A percentile compares a stretch with the other conserved stretches of the same genome.
phyloP scores from a whole-genome alignment of 2,888 invertebrate species.

The Aproaerema taeniolella region DNA sequence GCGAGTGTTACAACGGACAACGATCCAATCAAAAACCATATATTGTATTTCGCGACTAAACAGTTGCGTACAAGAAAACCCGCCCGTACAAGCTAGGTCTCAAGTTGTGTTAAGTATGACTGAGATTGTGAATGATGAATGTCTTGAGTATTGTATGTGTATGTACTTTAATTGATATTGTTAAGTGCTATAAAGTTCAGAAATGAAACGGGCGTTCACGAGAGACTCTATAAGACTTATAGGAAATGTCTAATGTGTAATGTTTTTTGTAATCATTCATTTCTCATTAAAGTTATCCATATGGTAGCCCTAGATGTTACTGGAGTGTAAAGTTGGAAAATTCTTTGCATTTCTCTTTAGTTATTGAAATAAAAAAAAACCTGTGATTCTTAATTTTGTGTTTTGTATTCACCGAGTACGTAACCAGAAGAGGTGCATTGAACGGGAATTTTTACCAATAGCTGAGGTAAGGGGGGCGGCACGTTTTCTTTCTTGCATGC shows the following conservation, averaged over 20 bases:
- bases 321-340: constrained; percentile 67
- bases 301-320: constrained; percentile 70
- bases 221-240: constrained; percentile 75
- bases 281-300: constrained; percentile 66
- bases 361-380: constrained; percentile 71
- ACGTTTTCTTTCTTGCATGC: too few species aligned
- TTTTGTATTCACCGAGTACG: constrained; percentile 30
- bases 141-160: constrained; percentile 50
- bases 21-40: too few species aligned
- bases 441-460: too few species aligned
- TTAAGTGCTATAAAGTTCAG: constrained; percentile 68
- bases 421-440: too few species aligned
- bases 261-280: constrained; percentile 74
- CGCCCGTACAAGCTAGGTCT: too few species aligned
- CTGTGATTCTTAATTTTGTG: constrained; percentile 70
- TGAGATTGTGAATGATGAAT: constrained; percentile 43
- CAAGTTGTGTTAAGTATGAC: constrained; percentile 38
- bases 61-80: too few species aligned
- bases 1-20: too few species aligned
- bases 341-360: constrained; percentile 75
- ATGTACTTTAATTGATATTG: constrained; percentile 47
- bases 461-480: too few species aligned
- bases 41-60: too few species aligned
- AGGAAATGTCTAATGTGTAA: constrained; percentile 74
- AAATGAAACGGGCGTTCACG: constrained; percentile 54